Evolutionary conservation across 1,140 invertebrate genomes (phyloP).

Genomic region (Ooceraea biroi): DNA sequence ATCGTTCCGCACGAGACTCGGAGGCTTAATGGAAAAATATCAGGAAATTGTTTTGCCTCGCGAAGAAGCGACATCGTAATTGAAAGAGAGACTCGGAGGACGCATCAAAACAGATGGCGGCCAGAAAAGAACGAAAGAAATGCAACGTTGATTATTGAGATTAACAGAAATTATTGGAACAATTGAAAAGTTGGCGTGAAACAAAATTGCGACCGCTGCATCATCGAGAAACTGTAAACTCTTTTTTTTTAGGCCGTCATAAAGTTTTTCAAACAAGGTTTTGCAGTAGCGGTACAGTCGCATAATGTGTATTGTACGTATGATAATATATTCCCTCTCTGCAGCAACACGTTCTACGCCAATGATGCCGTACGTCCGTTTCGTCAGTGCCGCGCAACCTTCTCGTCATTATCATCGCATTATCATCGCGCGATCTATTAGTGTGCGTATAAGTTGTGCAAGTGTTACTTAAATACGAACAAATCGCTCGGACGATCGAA

Average conservation of each 20-base stretch:
- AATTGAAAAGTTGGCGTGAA: not conserved
- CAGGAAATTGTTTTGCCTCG: not conserved
- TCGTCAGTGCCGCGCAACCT: slow-evolving; percentile 55
- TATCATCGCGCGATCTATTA: slow-evolving; percentile 14
- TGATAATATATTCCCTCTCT: not conserved
- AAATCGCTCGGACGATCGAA: slow-evolving; percentile 2
- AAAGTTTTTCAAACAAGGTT: not conserved
- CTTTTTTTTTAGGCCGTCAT: too few relatives aligned
- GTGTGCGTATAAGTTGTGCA: not conserved
- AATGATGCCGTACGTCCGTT: slow-evolving; percentile 44
- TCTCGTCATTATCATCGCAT: slow-evolving; percentile 56
- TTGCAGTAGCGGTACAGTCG: not conserved
- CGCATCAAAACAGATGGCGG: not conserved
- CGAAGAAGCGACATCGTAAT: too few relatives aligned
- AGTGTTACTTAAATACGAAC: slow-evolving; percentile 17
- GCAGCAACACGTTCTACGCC: slow-evolving; percentile 28
- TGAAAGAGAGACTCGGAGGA: not conserved
- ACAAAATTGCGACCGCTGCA: not conserved
- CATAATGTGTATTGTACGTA: not conserved
- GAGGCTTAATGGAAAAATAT: not conserved
- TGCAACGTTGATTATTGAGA: too few relatives aligned
- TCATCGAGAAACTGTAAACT: too few relatives aligned
- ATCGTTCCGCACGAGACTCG: not conserved
- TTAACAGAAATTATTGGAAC: too few relatives aligned
- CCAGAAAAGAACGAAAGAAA: not conserved